Percentiles rank a stretch among this genome's conserved stretches.
phyloP scores from a whole-genome alignment of 2,113 vertebrate species.

The Brachyhypopomus gauderio region DNA sequence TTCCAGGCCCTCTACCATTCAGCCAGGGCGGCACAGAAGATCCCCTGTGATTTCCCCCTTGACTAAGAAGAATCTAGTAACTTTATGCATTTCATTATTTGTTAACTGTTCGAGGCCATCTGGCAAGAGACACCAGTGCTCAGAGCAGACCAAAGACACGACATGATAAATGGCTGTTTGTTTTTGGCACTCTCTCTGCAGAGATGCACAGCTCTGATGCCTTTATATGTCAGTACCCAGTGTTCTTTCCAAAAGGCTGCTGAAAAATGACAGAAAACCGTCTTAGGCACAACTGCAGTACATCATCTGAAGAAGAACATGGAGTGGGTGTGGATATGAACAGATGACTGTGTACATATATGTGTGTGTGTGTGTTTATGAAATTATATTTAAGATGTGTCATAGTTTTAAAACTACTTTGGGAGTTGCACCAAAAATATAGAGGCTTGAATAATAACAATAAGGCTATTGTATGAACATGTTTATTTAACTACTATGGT shows the following conservation, averaged over 20 bases:
- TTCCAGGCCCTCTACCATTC: conserved; percentile 72
- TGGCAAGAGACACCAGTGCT: not conserved
- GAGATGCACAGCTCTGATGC: not conserved
- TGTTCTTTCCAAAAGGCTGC: conserved; percentile 2
- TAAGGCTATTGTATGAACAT: not conserved
- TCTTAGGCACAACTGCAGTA: not conserved
- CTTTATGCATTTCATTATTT: not conserved
- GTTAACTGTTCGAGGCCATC: not conserved
- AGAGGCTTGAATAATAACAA: not conserved
- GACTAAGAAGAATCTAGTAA: conserved; percentile 59
- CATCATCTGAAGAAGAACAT: not conserved
- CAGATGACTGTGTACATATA: not conserved
- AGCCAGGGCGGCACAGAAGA: conserved; percentile 68
- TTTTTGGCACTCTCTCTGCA: not conserved
- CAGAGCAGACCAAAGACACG: conserved; percentile 16
- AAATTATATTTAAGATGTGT: conserved; percentile 7
- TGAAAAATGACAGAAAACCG: conserved; percentile 5
- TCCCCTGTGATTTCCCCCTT: conserved; percentile 79
- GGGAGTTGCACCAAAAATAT: not conserved
- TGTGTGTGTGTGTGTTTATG: not conserved
- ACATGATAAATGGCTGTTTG: conserved; percentile 5
- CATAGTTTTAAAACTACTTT: not conserved
- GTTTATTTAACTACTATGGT: conserved; percentile 14
- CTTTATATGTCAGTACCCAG: not conserved
- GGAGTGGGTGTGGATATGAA: conserved; percentile 8